Base-by-base conservation (phyloP, 2,113 vertebrate genomes). In the Eptesicus fuscus region DNA sequence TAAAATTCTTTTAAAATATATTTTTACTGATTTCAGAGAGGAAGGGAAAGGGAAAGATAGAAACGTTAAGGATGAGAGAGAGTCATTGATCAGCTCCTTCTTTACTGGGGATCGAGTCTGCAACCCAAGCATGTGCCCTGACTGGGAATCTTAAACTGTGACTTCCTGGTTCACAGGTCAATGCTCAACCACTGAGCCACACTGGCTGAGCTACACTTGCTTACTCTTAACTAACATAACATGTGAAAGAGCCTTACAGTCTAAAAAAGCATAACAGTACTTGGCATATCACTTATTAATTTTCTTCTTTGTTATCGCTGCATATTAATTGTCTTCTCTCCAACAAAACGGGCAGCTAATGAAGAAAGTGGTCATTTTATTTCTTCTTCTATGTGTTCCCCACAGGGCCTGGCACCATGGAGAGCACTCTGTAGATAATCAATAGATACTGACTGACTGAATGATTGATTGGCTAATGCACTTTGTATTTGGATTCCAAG, bases 361-460 rank as follows among this genome's bases (percentile, higher is more conserved):
- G 28, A 95, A 96, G 78, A 95, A 90, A 95, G 44, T 23, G 22
- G 79, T 95, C 16, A 83, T 95, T 71, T 96, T 84, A 40, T 93
- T 88, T 86, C 56, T 7, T 73, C 16, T 56, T 92, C 40, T 44
- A 0, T 76, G 42, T 95, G 67, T 80, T 40, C 65, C 59, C 51
- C 53, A 74, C 25, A 78, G 79, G 78, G 25, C 32, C 67, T 95
- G 49, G 67, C 35, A 93, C 47, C 65, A 49, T 82, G 69, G 77
- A 89, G 37, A 94, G 51, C 59, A 87, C 96, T 93, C 87, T 78
- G 77, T 86, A 90, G 92, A 78, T 94, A 90, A 97, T 97, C 96
- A 96, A 93, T 96, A 94, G 83, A 37, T 86, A 96, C 86, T 96
- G 56, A 92, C 90, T 86, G 87, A 94, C 70, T 96, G 85, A 92